phyloP scores from a whole-genome alignment of 2,113 vertebrate genomes.

The Pogona vitticeps region DNA sequence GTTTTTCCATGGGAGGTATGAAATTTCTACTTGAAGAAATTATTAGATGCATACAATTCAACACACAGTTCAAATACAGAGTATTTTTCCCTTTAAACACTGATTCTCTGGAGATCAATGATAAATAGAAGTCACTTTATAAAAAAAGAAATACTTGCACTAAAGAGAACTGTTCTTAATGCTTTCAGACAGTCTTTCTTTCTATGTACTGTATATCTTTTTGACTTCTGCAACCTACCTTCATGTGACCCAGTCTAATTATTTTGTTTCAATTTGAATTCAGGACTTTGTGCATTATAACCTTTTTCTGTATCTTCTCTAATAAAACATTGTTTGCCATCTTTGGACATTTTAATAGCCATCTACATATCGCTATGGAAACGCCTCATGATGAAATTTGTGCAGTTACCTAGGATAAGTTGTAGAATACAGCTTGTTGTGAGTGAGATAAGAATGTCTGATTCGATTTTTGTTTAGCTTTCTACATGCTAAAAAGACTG shows the following conservation, averaged over 20 bases:
- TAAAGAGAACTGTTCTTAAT: not conserved
- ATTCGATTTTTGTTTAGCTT: constrained; percentile 7
- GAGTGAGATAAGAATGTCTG: constrained; percentile 18
- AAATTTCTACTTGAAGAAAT: not conserved
- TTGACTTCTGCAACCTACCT: not conserved
- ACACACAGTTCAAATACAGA: not conserved
- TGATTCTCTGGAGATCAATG: not conserved
- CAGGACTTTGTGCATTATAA: not conserved
- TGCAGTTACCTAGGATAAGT: not conserved
- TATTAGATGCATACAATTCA: not conserved
- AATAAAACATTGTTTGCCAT: not conserved
- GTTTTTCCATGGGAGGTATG: not conserved
- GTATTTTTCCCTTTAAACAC: not conserved
- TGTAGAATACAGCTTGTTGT: constrained; percentile 6
- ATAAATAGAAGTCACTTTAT: not conserved
- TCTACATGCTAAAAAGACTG: not conserved
- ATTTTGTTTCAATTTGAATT: not conserved
- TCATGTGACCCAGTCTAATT: not conserved
- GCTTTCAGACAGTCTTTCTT: not conserved
- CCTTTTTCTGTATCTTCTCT: not conserved
- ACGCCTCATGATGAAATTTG: not conserved
- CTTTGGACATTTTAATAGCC: constrained; percentile 2
- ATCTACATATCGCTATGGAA: constrained; percentile 8
- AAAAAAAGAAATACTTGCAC: not conserved
- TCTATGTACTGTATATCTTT: constrained; percentile 11